Percentiles rank a stretch among this genome's conserved stretches.
Conservation (phyloP, 2,888 invertebrate genomes). For the Strigamia transsilvanica region DNA sequence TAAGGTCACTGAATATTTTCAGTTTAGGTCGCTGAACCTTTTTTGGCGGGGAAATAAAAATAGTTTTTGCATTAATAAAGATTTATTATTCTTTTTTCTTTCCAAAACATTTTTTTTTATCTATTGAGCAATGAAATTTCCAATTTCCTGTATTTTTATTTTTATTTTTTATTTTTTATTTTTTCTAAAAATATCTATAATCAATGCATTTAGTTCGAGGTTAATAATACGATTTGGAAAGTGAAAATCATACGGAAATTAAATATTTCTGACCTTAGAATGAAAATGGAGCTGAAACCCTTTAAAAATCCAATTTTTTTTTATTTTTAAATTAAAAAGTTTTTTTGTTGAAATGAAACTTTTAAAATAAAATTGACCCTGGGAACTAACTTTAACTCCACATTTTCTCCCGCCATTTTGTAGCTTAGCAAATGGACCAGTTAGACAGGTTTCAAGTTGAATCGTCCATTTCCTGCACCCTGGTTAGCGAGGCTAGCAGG, state of each 20-base stretch:
- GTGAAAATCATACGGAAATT: not conserved
- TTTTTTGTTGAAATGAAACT: too few relatives aligned
- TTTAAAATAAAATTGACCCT: not conserved
- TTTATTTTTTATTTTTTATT: too few relatives aligned
- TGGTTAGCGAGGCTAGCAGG: constrained; percentile 18
- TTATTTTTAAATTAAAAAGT: not conserved
- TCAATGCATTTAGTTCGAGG: not conserved
- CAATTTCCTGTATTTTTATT: too few relatives aligned
- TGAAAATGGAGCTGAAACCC: not conserved
- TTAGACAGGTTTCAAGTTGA: constrained; percentile 36
- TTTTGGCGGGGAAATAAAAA: not conserved
- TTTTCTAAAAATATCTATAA: not conserved
- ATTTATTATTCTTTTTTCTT: not conserved
- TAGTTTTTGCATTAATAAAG: not conserved
- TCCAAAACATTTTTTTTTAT: not conserved
- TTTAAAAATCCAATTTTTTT: too few relatives aligned
- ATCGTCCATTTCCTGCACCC: constrained; percentile 11
- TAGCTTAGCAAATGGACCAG: constrained; percentile 36
- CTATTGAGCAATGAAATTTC: not conserved
- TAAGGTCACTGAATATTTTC: constrained; percentile 49
- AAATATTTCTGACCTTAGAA: not conserved
- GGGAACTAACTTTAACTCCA: not conserved
- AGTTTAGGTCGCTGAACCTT: constrained; percentile 44
- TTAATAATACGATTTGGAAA: not conserved
- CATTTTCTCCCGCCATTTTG: constrained; percentile 30